phyloP scores from a whole-genome alignment of 2,888 invertebrate genomes.

The Dexiosoma caninum region DNA sequence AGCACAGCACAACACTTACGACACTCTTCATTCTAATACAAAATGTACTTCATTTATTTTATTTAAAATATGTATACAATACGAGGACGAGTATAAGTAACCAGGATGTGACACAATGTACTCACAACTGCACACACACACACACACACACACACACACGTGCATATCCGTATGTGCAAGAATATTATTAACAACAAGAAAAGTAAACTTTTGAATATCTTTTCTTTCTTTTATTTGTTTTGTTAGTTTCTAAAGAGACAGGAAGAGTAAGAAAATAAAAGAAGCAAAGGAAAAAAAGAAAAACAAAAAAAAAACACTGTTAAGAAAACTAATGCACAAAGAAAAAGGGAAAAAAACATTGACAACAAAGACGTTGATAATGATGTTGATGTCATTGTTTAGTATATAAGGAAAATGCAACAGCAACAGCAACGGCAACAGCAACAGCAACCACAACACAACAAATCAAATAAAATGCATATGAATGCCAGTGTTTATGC shows the following conservation, averaged over 20 bases:
- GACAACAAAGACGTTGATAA: constrained; percentile 64
- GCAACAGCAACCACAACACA: constrained; percentile 6
- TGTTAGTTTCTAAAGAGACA: constrained; percentile 41
- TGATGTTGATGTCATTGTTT: constrained; percentile 77
- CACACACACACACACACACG: background rate
- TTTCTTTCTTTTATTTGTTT: no score
- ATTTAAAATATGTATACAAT: constrained; percentile 56
- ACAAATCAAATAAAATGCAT: background rate
- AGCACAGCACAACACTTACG: no score
- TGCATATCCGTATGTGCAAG: background rate
- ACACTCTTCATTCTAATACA: constrained; percentile 2
- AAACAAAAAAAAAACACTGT: background rate
- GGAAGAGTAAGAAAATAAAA: constrained; percentile 61
- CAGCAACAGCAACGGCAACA: constrained; percentile 33
- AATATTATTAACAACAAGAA: constrained; percentile 40
- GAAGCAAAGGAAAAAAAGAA: background rate
- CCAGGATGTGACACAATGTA: constrained; percentile 60
- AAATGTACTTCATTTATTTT: constrained; percentile 63
- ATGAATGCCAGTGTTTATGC: background rate
- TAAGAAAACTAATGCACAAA: constrained; percentile 44
- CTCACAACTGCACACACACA: constrained; percentile 3
- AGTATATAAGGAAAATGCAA: constrained; percentile 66
- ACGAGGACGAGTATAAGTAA: constrained; percentile 38
- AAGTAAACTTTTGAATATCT: constrained; percentile 49
- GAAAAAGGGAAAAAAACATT: constrained; percentile 49